A percentile compares a stretch with the other conserved stretches of the same genome.
phyloP scores from a whole-genome alignment of 2,888 invertebrate species.

The Orthosia cruda region DNA sequence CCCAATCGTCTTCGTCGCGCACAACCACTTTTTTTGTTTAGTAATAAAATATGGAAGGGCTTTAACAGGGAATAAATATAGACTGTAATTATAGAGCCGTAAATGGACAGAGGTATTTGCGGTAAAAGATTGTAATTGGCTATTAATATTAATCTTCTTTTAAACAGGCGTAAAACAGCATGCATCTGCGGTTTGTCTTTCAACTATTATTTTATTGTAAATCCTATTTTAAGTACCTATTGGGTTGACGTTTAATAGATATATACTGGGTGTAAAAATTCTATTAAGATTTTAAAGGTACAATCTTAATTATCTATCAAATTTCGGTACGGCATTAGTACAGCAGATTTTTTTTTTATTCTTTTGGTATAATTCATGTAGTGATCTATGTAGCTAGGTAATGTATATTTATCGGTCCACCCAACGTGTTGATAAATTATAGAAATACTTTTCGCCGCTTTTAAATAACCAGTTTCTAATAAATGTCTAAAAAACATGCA shows the following conservation, averaged over 20 bases:
- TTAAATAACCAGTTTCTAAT: conserved; percentile 15
- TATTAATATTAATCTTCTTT: conserved; percentile 51
- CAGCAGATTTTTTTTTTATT: too few species aligned
- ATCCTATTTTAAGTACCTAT: not conserved
- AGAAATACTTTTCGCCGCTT: not conserved
- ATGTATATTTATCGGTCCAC: not conserved
- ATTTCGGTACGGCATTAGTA: too few species aligned
- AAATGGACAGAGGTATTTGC: conserved; percentile 49
- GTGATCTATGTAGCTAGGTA: not conserved
- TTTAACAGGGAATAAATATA: conserved; percentile 41
- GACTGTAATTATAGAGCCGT: conserved; percentile 41
- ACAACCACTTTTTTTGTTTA: conserved; percentile 6
- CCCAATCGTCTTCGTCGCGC: not conserved
- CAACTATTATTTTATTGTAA: conserved; percentile 23
- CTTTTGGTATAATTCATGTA: not conserved
- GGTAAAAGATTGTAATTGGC: conserved; percentile 32
- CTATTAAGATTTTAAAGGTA: too few species aligned
- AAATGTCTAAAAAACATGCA: conserved; percentile 21
- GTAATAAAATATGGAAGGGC: conserved; percentile 29
- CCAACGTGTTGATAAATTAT: not conserved
- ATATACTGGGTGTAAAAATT: too few species aligned
- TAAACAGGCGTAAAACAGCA: conserved; percentile 28
- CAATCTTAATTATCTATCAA: too few species aligned
- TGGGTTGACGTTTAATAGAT: too few species aligned
- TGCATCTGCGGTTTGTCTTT: conserved; percentile 4